Evolutionary conservation across 2,113 vertebrate genomes (phyloP).

Genomic region (Pholis gunnellus): DNA sequence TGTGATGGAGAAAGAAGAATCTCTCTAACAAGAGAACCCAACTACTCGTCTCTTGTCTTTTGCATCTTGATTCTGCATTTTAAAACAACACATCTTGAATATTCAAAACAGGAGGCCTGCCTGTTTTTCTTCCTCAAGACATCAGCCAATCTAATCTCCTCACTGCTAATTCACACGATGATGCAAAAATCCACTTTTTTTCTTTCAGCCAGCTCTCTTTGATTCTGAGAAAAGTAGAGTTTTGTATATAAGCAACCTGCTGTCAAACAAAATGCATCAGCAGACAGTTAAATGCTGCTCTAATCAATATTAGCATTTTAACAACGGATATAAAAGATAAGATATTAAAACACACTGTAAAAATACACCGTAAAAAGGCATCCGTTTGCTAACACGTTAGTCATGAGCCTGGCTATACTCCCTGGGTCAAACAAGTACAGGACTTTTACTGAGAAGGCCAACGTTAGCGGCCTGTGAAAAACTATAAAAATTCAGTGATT

Average conservation of each 20-base stretch:
- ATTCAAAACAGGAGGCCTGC: constrained; percentile 22
- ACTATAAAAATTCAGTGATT: too few relatives aligned
- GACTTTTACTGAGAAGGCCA: background rate
- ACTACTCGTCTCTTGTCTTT: background rate
- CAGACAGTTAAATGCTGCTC: background rate
- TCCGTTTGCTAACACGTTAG: too few relatives aligned
- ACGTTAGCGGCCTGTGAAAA: too few relatives aligned
- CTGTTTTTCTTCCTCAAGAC: background rate
- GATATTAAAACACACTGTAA: too few relatives aligned
- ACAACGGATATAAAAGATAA: too few relatives aligned
- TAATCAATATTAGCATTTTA: background rate
- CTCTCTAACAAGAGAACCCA: background rate
- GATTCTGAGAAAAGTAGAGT: too few relatives aligned
- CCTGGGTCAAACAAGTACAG: background rate
- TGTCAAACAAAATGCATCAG: background rate
- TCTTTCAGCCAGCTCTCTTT: too few relatives aligned
- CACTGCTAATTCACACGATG: background rate
- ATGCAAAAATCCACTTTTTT: too few relatives aligned
- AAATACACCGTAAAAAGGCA: too few relatives aligned
- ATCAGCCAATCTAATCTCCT: background rate
- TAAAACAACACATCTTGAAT: background rate
- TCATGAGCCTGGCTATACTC: too few relatives aligned
- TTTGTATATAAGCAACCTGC: background rate
- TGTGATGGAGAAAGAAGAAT: background rate
- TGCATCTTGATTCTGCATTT: background rate